phyloP scores from a whole-genome alignment of 1,140 invertebrate genomes.

The Orchestia grillus region DNA sequence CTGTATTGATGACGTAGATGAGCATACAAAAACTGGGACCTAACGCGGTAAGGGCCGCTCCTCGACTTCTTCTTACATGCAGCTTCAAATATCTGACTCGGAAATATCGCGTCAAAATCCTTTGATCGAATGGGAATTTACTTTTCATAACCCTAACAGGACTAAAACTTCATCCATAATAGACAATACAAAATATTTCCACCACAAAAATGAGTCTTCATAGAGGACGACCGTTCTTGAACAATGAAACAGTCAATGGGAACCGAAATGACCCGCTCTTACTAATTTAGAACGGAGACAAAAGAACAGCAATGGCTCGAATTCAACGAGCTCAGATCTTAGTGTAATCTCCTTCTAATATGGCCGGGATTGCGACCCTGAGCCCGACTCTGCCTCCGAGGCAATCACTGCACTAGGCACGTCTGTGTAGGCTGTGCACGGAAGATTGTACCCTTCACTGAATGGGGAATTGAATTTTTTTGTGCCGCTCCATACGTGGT shows the following conservation, averaged over 20 bases:
- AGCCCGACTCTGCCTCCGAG: not conserved
- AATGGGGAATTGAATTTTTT: not conserved
- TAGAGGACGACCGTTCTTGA: not conserved
- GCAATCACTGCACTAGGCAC: not conserved
- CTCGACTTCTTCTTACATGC: not conserved
- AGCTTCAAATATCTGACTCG: not conserved
- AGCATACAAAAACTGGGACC: not conserved
- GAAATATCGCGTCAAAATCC: not conserved
- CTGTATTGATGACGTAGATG: not conserved
- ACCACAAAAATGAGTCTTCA: not conserved
- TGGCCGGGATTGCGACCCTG: not conserved
- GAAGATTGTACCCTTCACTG: not conserved
- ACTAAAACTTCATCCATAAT: not conserved
- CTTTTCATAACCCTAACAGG: not conserved
- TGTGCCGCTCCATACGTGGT: not conserved
- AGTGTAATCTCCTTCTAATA: constrained; percentile 51
- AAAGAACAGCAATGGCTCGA: constrained; percentile 25
- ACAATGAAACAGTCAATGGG: not conserved
- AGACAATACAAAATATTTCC: not conserved
- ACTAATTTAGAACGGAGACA: constrained; percentile 19
- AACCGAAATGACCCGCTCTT: not conserved
- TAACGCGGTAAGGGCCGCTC: not conserved
- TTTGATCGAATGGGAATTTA: not conserved
- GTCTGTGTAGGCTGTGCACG: not conserved
- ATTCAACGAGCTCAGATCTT: constrained; percentile 8